Conservation (phyloP, 2,888 invertebrate species). For the Diloba caeruleocephala region DNA sequence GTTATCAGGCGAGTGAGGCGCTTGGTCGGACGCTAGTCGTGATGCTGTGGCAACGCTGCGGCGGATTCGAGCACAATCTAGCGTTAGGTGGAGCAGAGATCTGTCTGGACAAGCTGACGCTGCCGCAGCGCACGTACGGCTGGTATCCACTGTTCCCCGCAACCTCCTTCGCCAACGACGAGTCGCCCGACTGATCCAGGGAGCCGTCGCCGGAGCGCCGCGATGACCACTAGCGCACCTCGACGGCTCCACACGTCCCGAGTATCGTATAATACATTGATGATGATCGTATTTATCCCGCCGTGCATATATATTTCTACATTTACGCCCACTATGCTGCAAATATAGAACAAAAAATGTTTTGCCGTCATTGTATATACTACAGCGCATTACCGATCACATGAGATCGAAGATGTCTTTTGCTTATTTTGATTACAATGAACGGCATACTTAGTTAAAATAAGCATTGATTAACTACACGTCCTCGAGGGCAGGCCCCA, state of each 20-base stretch:
- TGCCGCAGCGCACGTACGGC: constrained; percentile 94
- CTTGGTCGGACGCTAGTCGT: constrained; percentile 95
- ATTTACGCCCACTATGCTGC: constrained; percentile 52
- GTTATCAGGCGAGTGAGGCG: constrained; percentile 91
- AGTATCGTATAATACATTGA: too few relatives aligned
- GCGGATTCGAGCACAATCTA: constrained; percentile 95
- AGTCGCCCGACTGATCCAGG: constrained; percentile 87
- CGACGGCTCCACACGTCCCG: constrained; percentile 70
- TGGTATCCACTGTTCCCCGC: constrained; percentile 98
- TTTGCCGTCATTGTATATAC: constrained; percentile 52
- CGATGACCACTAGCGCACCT: constrained; percentile 73
- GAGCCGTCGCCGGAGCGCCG: constrained; percentile 87
- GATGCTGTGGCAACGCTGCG: constrained; percentile 97
- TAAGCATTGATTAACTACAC: constrained; percentile 4
- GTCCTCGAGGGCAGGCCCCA: constrained; percentile 45
- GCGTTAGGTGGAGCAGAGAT: constrained; percentile 96
- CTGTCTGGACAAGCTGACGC: constrained; percentile 93
- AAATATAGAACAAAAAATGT: constrained; percentile 15
- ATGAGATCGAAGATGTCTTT: constrained; percentile 13
- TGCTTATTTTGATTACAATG: constrained; percentile 14
- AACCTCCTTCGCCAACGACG: constrained; percentile 92
- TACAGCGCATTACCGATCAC: constrained; percentile 14
- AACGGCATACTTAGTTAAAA: constrained; percentile 3
- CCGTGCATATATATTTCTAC: constrained; percentile 28
- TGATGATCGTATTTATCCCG: constrained; percentile 39